Conservation (phyloP, 2,113 vertebrate genomes). For the Leptosomus discolor region DNA sequence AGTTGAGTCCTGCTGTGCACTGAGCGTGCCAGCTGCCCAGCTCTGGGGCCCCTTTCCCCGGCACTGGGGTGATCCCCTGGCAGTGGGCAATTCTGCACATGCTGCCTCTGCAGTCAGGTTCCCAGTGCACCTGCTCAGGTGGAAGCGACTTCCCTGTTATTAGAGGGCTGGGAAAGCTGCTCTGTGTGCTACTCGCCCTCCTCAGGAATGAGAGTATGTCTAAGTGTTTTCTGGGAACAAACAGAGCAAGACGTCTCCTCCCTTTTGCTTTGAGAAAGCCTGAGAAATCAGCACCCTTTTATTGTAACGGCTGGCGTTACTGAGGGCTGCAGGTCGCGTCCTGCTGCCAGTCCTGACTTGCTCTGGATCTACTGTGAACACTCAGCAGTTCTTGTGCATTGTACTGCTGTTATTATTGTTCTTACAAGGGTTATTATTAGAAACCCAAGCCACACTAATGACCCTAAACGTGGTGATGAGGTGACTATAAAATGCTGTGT, state of each 20-base stretch:
- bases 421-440: background rate
- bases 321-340: background rate
- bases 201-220: slow-evolving; percentile 2
- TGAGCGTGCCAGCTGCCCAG: background rate
- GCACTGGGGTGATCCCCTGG: background rate
- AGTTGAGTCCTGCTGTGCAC: background rate
- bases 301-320: background rate
- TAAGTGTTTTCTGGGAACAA: background rate
- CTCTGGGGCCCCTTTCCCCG: background rate
- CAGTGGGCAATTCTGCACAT: background rate
- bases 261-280: background rate
- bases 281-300: background rate
- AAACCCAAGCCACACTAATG: background rate
- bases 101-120: background rate
- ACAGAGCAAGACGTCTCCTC: background rate
- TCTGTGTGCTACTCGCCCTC: background rate
- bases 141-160: background rate
- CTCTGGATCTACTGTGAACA: background rate
- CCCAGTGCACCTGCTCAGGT: slow-evolving; percentile 15
- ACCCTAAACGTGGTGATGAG: background rate
- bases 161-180: slow-evolving; percentile 1
- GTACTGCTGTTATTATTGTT: background rate
- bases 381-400: background rate
- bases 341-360: background rate
- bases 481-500: background rate